Evolutionary conservation across 2,113 vertebrate species (phyloP), one percentile per base, ranked within the genome.

Genomic region (Limanda limanda): DNA sequence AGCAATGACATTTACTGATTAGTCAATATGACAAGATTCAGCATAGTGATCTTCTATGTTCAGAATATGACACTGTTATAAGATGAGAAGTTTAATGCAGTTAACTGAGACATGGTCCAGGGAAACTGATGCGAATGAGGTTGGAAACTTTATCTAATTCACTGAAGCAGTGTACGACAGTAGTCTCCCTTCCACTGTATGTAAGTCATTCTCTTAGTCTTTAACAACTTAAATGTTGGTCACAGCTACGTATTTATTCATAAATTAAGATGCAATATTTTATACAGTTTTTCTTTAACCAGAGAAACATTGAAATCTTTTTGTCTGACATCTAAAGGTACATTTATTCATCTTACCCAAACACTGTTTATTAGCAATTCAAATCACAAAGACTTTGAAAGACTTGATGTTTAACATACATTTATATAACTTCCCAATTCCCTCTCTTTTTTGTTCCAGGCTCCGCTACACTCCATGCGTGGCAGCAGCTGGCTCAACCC

Each of bases 401-500:
- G 27, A 31, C 27, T 5, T 31, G 27, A 6, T 31, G 27, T 31
- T 31, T 5, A 63, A 61, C 10, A 6, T n/a, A 0, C 3, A 21
- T 67, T 40, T 15, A 0, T 14, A 12, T 84, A 78, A 17, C 48
- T 23, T 73, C 40, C 51, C 31, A 31, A 31, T 31, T 3, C 21
- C 70, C 20, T 79, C 52, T 27, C 25, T 57, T 37, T 63, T 31
- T 31, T 68, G 1, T 25, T 4, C 4, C 91, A 99, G 98, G 98
- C 85, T 99, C 98, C 51, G 98, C 95, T 75, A 99, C 98, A n/a
- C 95, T 99, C 74, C 97, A 98, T 82, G 97, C 98, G 13, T 99
- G 98, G 98, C 98, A 99, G 92, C 98, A 97, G 94, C 76, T 99
- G 91, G 98, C 98, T 75, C 98, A 99, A 86, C 97, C 98, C 83